These are phyloP conservation scores for Neopelma chrysocephalum DNA, from an alignment of 2,797 vertebrate species.

Conservation along the genomic window DNA sequence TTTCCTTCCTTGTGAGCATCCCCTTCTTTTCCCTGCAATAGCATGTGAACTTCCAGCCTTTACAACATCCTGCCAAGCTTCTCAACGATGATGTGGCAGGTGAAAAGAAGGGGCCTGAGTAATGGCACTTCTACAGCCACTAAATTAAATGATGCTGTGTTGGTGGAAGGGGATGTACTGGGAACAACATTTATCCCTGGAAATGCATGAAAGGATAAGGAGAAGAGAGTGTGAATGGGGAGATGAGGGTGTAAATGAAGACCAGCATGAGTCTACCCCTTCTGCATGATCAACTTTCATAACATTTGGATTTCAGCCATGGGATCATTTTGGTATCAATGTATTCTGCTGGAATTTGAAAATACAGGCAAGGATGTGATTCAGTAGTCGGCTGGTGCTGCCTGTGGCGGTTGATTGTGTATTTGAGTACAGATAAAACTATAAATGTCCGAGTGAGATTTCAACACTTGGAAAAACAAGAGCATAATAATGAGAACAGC, in stretches of 20 bases:
- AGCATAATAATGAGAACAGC: conserved; percentile 18
- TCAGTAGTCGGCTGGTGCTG: neutral
- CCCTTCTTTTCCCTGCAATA: neutral
- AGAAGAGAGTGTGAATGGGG: neutral
- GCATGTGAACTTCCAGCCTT: neutral
- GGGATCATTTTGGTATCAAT: neutral
- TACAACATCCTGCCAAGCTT: neutral
- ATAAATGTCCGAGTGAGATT: neutral
- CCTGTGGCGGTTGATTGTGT: neutral
- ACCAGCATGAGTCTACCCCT: neutral
- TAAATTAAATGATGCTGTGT: neutral
- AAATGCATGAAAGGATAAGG: neutral
- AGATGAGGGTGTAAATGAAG: neutral
- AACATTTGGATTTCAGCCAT: neutral
- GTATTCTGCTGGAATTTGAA: neutral
- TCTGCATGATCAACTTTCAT: neutral
- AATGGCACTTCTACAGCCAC: neutral
- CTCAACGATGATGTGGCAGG: neutral
- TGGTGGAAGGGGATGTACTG: neutral
- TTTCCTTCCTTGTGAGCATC: neutral
- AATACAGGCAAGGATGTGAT: neutral
- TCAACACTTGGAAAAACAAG: conserved; percentile 4
- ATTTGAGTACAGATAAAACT: conserved; percentile 30
- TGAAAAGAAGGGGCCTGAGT: neutral
- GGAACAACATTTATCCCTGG: neutral